phyloP scores from a whole-genome alignment of 1,140 invertebrate species.

The Panulirus ornatus region DNA sequence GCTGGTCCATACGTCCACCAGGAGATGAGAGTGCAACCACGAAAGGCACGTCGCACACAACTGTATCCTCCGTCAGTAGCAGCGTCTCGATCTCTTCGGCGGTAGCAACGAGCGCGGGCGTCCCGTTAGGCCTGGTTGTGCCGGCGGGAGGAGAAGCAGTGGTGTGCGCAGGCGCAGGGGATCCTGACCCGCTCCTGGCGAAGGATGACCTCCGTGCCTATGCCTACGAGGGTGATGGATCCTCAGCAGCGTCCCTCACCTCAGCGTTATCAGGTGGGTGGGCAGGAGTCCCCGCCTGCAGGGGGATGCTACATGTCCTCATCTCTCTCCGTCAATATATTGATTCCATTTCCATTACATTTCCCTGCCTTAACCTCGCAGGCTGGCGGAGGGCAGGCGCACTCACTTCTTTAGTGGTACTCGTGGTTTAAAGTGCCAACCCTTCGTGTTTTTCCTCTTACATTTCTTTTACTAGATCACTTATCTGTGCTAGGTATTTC shows the following conservation, averaged over 20 bases:
- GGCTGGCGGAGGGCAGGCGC: too few relatives aligned
- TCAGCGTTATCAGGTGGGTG: background rate
- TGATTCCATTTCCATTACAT: too few relatives aligned
- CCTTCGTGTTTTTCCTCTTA: too few relatives aligned
- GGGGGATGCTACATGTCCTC: background rate
- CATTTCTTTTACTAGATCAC: too few relatives aligned
- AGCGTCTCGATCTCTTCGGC: background rate
- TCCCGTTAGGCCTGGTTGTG: too few relatives aligned
- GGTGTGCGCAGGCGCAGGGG: background rate
- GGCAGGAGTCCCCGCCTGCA: background rate
- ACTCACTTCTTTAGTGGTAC: too few relatives aligned
- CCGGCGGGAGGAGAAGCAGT: background rate
- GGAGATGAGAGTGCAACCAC: background rate
- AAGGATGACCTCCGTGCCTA: background rate
- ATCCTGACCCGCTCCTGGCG: background rate
- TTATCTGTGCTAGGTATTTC: too few relatives aligned
- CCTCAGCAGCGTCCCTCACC: background rate
- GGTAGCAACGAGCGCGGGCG: background rate
- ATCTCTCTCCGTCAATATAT: background rate
- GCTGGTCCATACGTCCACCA: too few relatives aligned
- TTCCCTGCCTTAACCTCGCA: too few relatives aligned
- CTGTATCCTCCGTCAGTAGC: background rate
- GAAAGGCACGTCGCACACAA: background rate
- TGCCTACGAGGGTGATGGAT: slow-evolving; percentile 19
- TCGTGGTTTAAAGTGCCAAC: too few relatives aligned